Evolutionary conservation across 2,113 vertebrate genomes (phyloP).

Genomic region (Nothoprocta perdicaria): DNA sequence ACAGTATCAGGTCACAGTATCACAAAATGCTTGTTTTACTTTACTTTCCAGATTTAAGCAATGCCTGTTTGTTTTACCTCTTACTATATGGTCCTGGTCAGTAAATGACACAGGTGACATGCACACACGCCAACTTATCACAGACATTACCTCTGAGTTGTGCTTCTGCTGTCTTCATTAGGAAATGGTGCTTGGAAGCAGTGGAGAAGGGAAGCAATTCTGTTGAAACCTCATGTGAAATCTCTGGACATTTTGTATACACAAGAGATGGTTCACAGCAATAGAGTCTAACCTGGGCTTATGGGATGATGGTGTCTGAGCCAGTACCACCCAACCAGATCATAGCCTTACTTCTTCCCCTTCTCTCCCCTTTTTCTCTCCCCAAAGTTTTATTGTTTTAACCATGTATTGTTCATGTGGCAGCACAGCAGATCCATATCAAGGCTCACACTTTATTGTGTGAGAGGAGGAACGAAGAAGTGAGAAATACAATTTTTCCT

Average conservation of each 20-base stretch:
- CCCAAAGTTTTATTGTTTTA: not conserved
- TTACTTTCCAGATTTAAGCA: not conserved
- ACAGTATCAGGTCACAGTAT: not conserved
- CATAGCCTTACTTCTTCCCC: not conserved
- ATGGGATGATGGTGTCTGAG: not conserved
- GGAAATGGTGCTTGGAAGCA: not conserved
- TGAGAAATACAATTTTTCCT: not conserved
- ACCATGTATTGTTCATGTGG: not conserved
- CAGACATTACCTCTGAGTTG: not conserved
- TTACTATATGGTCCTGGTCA: fast-evolving
- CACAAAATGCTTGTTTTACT: not conserved
- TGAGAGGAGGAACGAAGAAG: not conserved
- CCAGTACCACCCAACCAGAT: not conserved
- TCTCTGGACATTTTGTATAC: not conserved
- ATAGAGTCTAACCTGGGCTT: not conserved
- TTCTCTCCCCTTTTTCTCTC: not conserved
- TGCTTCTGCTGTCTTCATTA: not conserved
- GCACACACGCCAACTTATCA: not conserved
- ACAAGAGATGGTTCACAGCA: not conserved
- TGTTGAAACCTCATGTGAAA: not conserved
- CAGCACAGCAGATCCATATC: not conserved
- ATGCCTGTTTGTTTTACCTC: not conserved
- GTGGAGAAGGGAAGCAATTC: not conserved
- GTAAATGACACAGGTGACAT: not conserved
- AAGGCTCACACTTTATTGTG: not conserved